Conservation (phyloP, 2,113 vertebrate species). For the Leptocoma aspasia region DNA sequence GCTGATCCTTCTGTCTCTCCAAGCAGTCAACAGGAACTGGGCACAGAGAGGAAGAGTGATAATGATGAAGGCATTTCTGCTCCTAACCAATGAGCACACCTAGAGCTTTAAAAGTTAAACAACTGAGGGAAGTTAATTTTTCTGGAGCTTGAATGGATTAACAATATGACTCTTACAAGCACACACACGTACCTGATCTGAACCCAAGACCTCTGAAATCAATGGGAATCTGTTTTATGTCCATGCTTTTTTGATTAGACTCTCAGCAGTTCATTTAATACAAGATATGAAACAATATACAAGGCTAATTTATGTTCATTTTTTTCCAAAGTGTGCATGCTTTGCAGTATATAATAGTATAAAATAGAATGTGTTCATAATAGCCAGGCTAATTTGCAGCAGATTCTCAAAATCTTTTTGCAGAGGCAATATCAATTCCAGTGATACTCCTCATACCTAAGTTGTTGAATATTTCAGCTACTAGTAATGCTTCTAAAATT, state of each 20-base stretch:
- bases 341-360: background rate
- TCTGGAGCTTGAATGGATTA: background rate
- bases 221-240: background rate
- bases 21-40: background rate
- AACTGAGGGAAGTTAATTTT: background rate
- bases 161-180: background rate
- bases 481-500: slow-evolving; percentile 13
- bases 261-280: slow-evolving; percentile 15
- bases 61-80: background rate
- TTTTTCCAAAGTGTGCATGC: background rate
- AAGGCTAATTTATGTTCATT: slow-evolving; percentile 32
- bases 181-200: background rate
- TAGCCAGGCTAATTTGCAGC: background rate
- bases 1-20: background rate
- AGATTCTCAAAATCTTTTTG: background rate
- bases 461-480: background rate
- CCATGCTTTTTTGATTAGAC: background rate
- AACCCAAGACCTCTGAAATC: background rate
- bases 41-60: background rate
- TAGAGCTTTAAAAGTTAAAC: background rate
- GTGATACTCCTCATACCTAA: background rate
- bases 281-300: background rate
- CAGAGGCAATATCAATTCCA: slow-evolving; percentile 7
- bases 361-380: background rate
- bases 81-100: background rate